Evolutionary conservation across 2,797 vertebrate genomes (phyloP), one percentile per base, ranked within the genome.

Genomic region (Anas acuta): DNA sequence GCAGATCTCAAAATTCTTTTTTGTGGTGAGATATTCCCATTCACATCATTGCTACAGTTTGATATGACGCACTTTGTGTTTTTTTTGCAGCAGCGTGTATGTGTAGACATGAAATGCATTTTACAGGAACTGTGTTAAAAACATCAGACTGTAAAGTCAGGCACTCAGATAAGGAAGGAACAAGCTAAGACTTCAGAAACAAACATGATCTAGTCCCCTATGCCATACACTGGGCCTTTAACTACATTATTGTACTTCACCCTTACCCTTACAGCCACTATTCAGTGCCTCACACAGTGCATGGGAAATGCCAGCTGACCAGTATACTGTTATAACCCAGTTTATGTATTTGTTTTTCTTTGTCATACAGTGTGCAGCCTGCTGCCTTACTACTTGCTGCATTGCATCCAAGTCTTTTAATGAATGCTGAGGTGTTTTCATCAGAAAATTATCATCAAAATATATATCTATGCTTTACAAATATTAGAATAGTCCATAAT

Each of bases 261-360:
- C 12, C 3, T 23, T 61, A 11, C 32, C 13, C 23, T 37, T 0
- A 0, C 9, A 43, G 39, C 39, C 47, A 5, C 18, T 20, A 3
- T 37, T 93, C 47, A 57, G 0, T 62, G 60, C 57, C 33, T 87
- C 57, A 11, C 45, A 14, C 20, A 37, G 18, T 25, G 57, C 51
- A 28, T 89, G 70, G 82, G 79, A 92, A 85, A 56, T 45, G 58
- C 11, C 66, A 77, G 51, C 33, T 95, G 66, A 78, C 37, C 51
- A 26, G 8, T 76, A 3, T 7, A 14, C 49, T 72, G 22, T 25
- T 87, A n/a, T 7, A 87, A 32, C 39, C 25, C 56, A 22, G 8
- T 37, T 74, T 32, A 49, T 35, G 0, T 57, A 30, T 87, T 56
- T 64, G n/a, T 49, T 73, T 65, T 84, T 19, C 7, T 66, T 64